A percentile compares a stretch with the other conserved stretches of the same genome.
These are phyloP conservation scores for Eulemur mongoz DNA, from an alignment of 2,797 vertebrate species.

Conservation along the genomic window DNA sequence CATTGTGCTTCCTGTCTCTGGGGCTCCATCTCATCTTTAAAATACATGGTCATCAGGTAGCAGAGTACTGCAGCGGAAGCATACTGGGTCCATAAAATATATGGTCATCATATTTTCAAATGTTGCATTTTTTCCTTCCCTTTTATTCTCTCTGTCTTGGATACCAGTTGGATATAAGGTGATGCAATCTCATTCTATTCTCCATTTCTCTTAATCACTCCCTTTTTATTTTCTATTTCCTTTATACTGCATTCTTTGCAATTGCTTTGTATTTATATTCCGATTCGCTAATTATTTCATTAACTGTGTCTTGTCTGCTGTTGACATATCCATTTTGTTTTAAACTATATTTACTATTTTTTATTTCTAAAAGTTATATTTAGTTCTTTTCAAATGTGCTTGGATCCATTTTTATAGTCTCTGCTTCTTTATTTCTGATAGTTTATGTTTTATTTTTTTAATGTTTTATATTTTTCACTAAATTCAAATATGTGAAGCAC, in stretches of 20 bases:
- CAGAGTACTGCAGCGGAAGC: too few relatives aligned
- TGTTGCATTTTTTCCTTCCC: background rate
- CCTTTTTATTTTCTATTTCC: background rate
- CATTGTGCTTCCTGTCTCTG: background rate
- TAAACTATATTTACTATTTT: background rate
- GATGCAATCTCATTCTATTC: background rate
- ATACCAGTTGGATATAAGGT: background rate
- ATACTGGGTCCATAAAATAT: too few relatives aligned
- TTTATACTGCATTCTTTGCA: background rate
- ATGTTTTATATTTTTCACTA: background rate
- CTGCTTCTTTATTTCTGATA: background rate
- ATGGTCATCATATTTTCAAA: background rate
- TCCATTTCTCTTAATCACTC: background rate
- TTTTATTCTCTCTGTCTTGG: background rate
- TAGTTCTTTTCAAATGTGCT: background rate
- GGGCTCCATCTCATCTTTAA: background rate
- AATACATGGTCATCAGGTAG: background rate
- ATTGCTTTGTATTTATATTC: background rate
- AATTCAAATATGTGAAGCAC: background rate
- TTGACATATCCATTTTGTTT: background rate
- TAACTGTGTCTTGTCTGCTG: background rate
- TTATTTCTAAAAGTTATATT: background rate
- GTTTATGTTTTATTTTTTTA: background rate
- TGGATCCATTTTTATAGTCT: background rate
- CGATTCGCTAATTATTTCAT: background rate